Evolutionary conservation across 2,113 vertebrate genomes (phyloP).

Genomic region (Tiliqua scincoides): DNA sequence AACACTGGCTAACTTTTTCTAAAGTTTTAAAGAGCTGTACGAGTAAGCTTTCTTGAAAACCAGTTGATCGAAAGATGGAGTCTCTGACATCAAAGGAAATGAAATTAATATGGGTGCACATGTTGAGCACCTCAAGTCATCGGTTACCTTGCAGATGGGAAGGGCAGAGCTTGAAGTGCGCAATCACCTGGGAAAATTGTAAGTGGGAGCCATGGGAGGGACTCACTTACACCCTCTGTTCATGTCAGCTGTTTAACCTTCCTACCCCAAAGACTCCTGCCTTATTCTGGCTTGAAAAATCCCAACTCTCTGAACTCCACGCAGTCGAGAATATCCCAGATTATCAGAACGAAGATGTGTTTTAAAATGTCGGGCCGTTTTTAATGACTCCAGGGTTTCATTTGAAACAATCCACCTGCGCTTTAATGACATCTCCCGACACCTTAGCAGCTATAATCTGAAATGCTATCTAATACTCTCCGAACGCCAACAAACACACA

Average conservation of each 20-base stretch:
- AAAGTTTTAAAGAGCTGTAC: too few species aligned
- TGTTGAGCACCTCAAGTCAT: too few species aligned
- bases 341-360: background rate
- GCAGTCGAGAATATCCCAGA: background rate
- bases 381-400: background rate
- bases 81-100: too few species aligned
- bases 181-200: background rate
- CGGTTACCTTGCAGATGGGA: background rate
- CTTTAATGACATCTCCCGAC: background rate
- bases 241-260: background rate
- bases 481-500: background rate
- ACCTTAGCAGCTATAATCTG: background rate
- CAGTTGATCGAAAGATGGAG: too few species aligned
- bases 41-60: too few species aligned
- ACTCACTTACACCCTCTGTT: too few species aligned
- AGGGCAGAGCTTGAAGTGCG: background rate
- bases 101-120: too few species aligned
- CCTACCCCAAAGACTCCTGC: background rate
- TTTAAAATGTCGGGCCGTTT: background rate
- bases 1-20: too few species aligned
- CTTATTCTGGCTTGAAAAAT: too few species aligned
- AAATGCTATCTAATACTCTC: constrained; percentile 17
- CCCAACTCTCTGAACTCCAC: background rate
- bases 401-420: background rate
- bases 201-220: background rate